A percentile compares a stretch with the other conserved stretches of the same genome.
phyloP scores from a whole-genome alignment of 2,888 invertebrate genomes.

The Oscheius onirici region DNA sequence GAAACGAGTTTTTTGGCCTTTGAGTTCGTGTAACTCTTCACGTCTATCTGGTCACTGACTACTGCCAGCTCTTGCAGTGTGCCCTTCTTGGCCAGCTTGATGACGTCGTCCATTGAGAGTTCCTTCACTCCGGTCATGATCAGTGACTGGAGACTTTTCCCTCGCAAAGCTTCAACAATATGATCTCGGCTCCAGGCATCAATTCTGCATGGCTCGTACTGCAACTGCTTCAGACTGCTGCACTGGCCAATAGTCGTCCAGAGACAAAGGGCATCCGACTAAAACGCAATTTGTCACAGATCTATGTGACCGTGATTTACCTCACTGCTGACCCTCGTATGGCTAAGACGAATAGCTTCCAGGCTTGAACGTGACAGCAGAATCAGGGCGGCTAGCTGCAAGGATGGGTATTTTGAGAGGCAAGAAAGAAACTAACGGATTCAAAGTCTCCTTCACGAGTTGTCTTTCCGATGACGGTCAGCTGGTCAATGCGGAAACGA shows the following conservation, averaged over 20 bases:
- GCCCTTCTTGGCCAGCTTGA: constrained; percentile 11
- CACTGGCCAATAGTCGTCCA: constrained; percentile 41
- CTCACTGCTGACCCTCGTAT: constrained; percentile 25
- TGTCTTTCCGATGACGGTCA: constrained; percentile 8
- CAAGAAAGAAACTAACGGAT: not conserved
- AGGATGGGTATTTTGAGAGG: not conserved
- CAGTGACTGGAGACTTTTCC: constrained; percentile 27
- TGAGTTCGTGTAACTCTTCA: constrained; percentile 17
- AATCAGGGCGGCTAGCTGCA: constrained; percentile 25
- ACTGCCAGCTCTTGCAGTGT: constrained; percentile 37
- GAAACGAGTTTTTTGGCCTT: constrained; percentile 28
- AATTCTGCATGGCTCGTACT: constrained; percentile 38
- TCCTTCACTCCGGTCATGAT: constrained; percentile 40
- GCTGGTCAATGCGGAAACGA: constrained; percentile 19
- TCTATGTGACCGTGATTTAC: constrained; percentile 7
- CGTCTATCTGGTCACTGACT: constrained; percentile 31
- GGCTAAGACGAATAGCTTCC: constrained; percentile 29
- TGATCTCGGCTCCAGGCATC: constrained; percentile 36
- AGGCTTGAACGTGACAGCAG: constrained; percentile 20
- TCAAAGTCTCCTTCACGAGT: constrained; percentile 20
- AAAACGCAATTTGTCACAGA: constrained; percentile 22
- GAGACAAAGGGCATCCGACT: constrained; percentile 34
- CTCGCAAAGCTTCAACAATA: constrained; percentile 28
- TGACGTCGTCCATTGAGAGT: constrained; percentile 27
- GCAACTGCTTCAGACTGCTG: constrained; percentile 27